Evolutionary conservation across 2,888 invertebrate species (phyloP), one percentile per base, ranked within the genome.

Genomic region (Panorpa germanica): DNA sequence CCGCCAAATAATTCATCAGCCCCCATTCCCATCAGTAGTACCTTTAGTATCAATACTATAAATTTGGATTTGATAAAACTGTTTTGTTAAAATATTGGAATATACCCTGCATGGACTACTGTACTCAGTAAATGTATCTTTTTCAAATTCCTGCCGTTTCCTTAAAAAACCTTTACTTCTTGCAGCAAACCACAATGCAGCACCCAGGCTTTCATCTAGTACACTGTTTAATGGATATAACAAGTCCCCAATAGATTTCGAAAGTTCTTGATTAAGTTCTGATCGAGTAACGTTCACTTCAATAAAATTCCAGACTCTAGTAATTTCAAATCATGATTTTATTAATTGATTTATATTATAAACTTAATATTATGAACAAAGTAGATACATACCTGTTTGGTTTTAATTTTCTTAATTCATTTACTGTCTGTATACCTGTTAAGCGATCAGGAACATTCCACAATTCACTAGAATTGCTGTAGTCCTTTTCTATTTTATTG

Each of bases 1-100:
- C 96, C 96, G 28, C 86, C 93, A 47, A 96, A 78, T 37, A 95
- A 63, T 57, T 98, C 98, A 62, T 98, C 98, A 2, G 96, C 95
- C 5, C 96, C 96, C 60, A 86, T 86, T 19, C 96, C 96, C 41
- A 82, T 57, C 39, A 93, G 51, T 35, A 90, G 53, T 12, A 88
- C 65, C 80, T 81, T 40, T 12, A 50, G 46, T 35, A 38, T 18
- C 17, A 31, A 25, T 34, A 24, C 15, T 11, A 19, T 15, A 25
- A 4, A n/a, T 23, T 29, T 20, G 15, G 21, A 26, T 14, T 26
- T 19, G 27, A 32, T 12, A 27, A 33, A 13, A 27, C 18, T 12
- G 12, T 20, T 22, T 25, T n/a, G 24, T 28, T 21, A 11, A 23
- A 28, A 20, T 31, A 18, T 20, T 9, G 17, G 3, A 32, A 12